Base-by-base conservation (phyloP, 1,140 invertebrate genomes). In the Drosophila subobscura region DNA sequence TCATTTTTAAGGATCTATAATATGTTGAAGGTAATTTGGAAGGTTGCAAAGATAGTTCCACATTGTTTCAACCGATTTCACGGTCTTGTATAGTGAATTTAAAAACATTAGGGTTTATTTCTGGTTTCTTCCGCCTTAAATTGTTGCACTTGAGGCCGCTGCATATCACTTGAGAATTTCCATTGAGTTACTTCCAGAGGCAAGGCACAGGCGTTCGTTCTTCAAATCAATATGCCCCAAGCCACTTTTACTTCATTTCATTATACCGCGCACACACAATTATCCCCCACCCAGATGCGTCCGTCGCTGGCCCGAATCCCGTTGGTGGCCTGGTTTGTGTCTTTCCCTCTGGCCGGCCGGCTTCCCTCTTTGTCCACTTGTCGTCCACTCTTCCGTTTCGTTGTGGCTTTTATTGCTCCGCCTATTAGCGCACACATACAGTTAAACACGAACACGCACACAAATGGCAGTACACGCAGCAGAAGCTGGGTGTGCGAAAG, bases 321-420 rank as follows among this genome's bases (percentile, higher is more conserved):
- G 58, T 53, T 76, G 59, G 70, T 77, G 77, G 60, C 51, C 77
- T 86, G 73, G 58, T 78, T 78, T 60, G 42, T 61, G 56, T 81
- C 65, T 57, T n/a, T 44, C 29, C 50, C 29, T 40, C 20, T n/a
- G n/a, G 8, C 37, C 22, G 29, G 33, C 7, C 29, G 29, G 29
- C 33, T 10, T 37, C 37, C 14, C n/a, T 20, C 12, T 53, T 49
- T 25, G 14, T 20, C 44, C 44, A 33, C 27, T 44, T 44, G 33
- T n/a, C 50, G 12, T 25, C 4, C 44, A 42, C 20, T 37, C 44
- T 55, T 50, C 33, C 40, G 41, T 41, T 71, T 51, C 40, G 44
- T 51, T 76, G 68, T 46, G 77, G 68, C 65, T 65, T 86, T 86
- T 81, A 79, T 86, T 88, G 83, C 81, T 88, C 81, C 81, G 81